phyloP scores from a whole-genome alignment of 2,113 vertebrate genomes.

The Pterocles orientalis region DNA sequence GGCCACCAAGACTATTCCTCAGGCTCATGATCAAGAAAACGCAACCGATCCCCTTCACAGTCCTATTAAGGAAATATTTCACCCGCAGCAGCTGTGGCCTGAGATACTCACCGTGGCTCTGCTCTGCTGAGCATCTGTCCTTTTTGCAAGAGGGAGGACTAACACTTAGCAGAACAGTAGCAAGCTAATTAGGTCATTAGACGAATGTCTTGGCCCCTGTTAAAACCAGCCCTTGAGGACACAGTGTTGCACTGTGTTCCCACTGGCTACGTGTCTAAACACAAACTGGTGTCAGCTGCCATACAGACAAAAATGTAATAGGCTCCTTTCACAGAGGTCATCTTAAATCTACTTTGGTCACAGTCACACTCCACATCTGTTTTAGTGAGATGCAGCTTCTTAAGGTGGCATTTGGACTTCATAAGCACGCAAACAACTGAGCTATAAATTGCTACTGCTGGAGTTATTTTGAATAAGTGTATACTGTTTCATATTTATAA shows the following conservation, averaged over 20 bases:
- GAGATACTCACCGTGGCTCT: slow-evolving; percentile 53
- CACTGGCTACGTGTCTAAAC: slow-evolving; percentile 77
- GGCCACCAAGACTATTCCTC: slow-evolving; percentile 43
- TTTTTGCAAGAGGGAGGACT: background rate
- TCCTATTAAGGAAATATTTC: slow-evolving; percentile 74
- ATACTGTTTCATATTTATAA: slow-evolving; percentile 85
- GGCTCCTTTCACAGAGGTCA: slow-evolving; percentile 77
- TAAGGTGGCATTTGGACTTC: slow-evolving; percentile 77
- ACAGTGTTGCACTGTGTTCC: slow-evolving; percentile 79
- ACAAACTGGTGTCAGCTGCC: slow-evolving; percentile 83
- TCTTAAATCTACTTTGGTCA: slow-evolving; percentile 77
- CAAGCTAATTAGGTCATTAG: slow-evolving; percentile 75
- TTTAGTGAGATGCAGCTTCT: slow-evolving; percentile 76
- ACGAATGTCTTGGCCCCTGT: slow-evolving; percentile 75
- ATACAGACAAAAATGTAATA: slow-evolving; percentile 76
- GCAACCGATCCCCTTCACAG: slow-evolving; percentile 41
- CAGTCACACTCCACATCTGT: slow-evolving; percentile 81
- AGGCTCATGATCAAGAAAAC: slow-evolving; percentile 74
- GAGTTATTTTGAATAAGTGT: slow-evolving; percentile 83
- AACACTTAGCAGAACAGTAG: slow-evolving; percentile 48
- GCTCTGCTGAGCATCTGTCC: background rate
- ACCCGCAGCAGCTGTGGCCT: slow-evolving; percentile 59
- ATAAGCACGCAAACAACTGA: slow-evolving; percentile 66
- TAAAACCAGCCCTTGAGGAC: slow-evolving; percentile 80
- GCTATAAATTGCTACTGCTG: slow-evolving; percentile 79